These are phyloP conservation scores for Carduelis carduelis DNA, from an alignment of 2,797 vertebrate species.

Conservation along the genomic window DNA sequence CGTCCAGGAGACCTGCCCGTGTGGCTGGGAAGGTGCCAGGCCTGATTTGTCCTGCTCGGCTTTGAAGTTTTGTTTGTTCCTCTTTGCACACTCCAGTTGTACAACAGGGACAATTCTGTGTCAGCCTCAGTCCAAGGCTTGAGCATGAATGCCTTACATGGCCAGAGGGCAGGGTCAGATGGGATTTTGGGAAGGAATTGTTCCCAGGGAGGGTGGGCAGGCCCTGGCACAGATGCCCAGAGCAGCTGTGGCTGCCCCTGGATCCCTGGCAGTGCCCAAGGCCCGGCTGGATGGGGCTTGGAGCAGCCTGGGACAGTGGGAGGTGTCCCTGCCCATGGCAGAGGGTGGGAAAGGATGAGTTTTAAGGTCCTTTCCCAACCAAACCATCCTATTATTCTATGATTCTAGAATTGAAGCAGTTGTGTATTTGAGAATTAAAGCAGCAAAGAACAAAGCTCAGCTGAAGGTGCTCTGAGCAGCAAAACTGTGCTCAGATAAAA, in stretches of 20 bases:
- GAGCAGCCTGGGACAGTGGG: fast-evolving
- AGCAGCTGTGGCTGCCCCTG: neutral
- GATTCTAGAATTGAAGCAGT: neutral
- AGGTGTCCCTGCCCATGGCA: neutral
- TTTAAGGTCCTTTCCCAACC: neutral
- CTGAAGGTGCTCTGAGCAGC: neutral
- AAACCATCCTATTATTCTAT: neutral
- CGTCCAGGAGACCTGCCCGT: fast-evolving
- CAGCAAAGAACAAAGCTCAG: neutral
- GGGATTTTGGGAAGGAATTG: neutral
- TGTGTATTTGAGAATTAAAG: neutral
- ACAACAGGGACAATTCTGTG: neutral
- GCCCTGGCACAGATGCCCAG: neutral
- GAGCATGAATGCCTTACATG: fast-evolving
- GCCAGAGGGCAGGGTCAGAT: neutral
- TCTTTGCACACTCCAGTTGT: fast-evolving
- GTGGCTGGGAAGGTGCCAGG: neutral
- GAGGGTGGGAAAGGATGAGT: neutral
- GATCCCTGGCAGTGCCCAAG: fast-evolving
- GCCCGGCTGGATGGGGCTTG: fast-evolving
- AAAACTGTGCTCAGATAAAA: neutral
- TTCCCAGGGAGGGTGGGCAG: fast-evolving
- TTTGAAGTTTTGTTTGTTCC: neutral
- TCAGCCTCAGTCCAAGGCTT: neutral
- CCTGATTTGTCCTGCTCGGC: neutral